Percentiles rank a stretch among this genome's conserved stretches.
These are phyloP conservation scores for Spheniscus humboldti DNA, from an alignment of 2,797 vertebrate species.

Conservation along the genomic window DNA sequence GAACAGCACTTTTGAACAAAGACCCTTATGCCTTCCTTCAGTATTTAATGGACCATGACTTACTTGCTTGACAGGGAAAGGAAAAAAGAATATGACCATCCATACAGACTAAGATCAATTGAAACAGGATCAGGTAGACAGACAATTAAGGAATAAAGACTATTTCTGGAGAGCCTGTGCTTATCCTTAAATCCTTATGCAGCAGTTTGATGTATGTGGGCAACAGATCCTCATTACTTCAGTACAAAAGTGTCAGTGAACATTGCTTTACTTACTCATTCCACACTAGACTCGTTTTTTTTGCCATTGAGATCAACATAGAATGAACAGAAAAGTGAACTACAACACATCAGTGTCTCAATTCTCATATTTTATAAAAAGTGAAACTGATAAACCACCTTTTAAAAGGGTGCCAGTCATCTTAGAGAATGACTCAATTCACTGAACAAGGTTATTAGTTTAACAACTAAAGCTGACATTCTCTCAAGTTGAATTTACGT, in stretches of 20 bases:
- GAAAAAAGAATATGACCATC: neutral
- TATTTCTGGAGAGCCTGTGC: neutral
- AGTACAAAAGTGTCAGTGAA: neutral
- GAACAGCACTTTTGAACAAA: neutral
- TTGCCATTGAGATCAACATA: neutral
- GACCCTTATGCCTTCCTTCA: neutral
- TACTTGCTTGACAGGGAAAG: neutral
- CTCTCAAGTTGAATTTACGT: conserved; percentile 34
- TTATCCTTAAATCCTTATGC: neutral
- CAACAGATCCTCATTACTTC: neutral
- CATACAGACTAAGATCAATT: neutral
- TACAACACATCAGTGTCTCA: neutral
- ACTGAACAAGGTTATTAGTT: neutral
- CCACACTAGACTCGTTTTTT: neutral
- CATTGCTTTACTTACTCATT: neutral
- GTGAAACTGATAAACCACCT: neutral
- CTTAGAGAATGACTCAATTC: neutral
- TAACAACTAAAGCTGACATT: conserved; percentile 1
- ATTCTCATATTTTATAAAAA: neutral
- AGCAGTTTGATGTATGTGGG: neutral
- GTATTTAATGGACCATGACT: neutral
- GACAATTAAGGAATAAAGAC: neutral
- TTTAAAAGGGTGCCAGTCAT: neutral
- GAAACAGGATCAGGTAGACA: neutral
- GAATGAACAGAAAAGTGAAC: neutral